phyloP scores from a whole-genome alignment of 2,113 vertebrate species.

The Gobio gobio region DNA sequence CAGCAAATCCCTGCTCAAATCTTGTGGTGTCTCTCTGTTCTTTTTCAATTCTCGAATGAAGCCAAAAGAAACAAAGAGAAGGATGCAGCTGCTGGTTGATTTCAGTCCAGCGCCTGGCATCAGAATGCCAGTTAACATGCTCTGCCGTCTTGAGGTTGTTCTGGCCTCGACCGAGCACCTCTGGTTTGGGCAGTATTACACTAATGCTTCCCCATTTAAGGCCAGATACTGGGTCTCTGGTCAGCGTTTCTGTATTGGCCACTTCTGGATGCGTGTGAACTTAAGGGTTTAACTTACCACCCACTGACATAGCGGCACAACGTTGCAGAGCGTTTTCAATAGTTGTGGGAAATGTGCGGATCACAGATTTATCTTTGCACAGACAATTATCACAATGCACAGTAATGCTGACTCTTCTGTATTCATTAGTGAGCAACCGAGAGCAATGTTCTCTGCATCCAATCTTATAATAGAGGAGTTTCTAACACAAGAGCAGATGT shows the following conservation, averaged over 20 bases:
- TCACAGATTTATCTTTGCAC: background rate
- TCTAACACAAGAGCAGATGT: background rate
- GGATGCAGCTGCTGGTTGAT: slow-evolving; percentile 25
- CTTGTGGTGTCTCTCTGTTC: background rate
- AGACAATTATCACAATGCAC: background rate
- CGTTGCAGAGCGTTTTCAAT: background rate
- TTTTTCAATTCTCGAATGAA: background rate
- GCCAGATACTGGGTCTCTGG: slow-evolving; percentile 33
- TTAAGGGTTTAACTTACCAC: slow-evolving; percentile 31
- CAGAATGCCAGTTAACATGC: slow-evolving; percentile 22
- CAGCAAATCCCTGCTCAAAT: slow-evolving; percentile 31
- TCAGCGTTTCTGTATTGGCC: slow-evolving; percentile 24
- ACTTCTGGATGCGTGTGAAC: slow-evolving; percentile 20
- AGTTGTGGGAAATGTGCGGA: background rate
- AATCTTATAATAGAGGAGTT: background rate
- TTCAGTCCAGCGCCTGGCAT: slow-evolving; percentile 29
- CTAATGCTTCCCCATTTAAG: slow-evolving; percentile 3
- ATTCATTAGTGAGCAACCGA: no score
- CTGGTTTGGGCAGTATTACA: slow-evolving; percentile 24
- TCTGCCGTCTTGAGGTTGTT: slow-evolving; percentile 7
- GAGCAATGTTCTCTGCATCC: no score
- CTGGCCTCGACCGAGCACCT: background rate
- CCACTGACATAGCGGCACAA: background rate
- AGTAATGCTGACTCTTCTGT: no score
- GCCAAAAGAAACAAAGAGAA: slow-evolving; percentile 44